Percentiles rank a stretch among this genome's conserved stretches.
These are phyloP conservation scores for Pangasius mekongensis DNA, from an alignment of 2,797 vertebrate genomes.

Conservation along the genomic window DNA sequence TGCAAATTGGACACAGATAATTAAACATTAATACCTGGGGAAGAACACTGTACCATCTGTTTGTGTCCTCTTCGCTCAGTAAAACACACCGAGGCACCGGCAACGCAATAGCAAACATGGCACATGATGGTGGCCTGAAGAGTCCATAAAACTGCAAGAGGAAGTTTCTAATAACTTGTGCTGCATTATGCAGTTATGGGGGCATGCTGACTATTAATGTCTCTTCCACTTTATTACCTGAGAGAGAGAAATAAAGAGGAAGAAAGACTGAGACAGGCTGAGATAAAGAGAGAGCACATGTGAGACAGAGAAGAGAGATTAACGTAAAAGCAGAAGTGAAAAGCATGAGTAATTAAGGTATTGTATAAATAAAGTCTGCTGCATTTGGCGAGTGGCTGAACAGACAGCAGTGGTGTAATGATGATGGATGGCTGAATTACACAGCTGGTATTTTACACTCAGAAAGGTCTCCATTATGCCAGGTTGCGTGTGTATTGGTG, in stretches of 20 bases:
- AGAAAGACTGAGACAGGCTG: not conserved
- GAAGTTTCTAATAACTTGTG: conserved; percentile 3
- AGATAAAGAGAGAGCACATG: not conserved
- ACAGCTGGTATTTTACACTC: conserved; percentile 52
- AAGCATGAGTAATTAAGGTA: conserved; percentile 46
- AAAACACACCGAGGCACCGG: conserved; percentile 54
- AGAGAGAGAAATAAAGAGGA: conserved; percentile 36
- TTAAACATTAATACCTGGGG: conserved; percentile 76
- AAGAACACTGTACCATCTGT: conserved; percentile 71
- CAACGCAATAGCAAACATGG: conserved; percentile 29
- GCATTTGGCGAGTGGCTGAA: conserved; percentile 21
- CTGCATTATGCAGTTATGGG: not conserved
- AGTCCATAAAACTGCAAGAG: conserved; percentile 33
- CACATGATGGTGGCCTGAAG: conserved; percentile 8
- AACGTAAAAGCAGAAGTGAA: conserved; percentile 40
- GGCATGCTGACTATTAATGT: not conserved
- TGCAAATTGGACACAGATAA: conserved; percentile 78
- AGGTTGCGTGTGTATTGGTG: not conserved
- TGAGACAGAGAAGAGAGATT: conserved; percentile 18
- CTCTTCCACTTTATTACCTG: not conserved
- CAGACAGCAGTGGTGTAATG: conserved; percentile 36
- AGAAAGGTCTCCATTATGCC: conserved; percentile 42
- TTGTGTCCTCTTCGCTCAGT: conserved; percentile 71
- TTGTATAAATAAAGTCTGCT: conserved; percentile 42
- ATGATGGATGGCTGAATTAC: conserved; percentile 64